phyloP scores from a whole-genome alignment of 2,888 invertebrate species.

The Sceliomorpha sp. region DNA sequence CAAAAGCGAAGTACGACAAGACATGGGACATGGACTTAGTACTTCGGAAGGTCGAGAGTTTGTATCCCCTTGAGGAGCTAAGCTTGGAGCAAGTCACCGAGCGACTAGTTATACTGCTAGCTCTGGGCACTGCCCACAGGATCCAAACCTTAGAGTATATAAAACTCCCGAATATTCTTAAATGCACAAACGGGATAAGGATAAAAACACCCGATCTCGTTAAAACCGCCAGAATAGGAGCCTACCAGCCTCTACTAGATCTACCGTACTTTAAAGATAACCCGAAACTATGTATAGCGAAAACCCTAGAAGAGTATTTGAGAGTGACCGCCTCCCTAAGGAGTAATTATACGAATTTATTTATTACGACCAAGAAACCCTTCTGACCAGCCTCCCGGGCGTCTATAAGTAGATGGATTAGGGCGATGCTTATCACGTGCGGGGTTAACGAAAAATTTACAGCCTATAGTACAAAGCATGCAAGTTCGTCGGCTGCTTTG shows the following conservation, averaged over 20 bases:
- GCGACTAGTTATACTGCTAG: conserved; percentile 15
- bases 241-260: conserved; percentile 3
- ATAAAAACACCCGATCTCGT: conserved; percentile 16
- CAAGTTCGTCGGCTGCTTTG: too few species aligned
- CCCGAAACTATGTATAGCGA: conserved; percentile 20
- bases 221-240: conserved; percentile 28
- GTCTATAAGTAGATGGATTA: conserved; percentile 21
- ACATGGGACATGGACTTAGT: conserved; percentile 33
- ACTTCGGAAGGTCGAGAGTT: conserved; percentile 9
- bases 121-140: conserved; percentile 21
- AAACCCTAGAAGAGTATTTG: conserved; percentile 15
- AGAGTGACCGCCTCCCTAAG: conserved; percentile 13
- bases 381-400: not conserved
- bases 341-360: conserved; percentile 5
- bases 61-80: conserved; percentile 19
- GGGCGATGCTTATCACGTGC: conserved; percentile 1
- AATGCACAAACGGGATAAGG: conserved; percentile 2
- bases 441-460: conserved; percentile 15
- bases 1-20: conserved; percentile 23
- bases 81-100: conserved; percentile 14
- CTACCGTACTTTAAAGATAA: conserved; percentile 16
- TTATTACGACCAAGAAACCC: conserved; percentile 15
- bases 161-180: not conserved
- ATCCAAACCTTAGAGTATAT: conserved; percentile 18
- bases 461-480: conserved; percentile 2